Evolutionary conservation across 2,797 vertebrate genomes (phyloP).

Genomic region (Selene dorsalis): DNA sequence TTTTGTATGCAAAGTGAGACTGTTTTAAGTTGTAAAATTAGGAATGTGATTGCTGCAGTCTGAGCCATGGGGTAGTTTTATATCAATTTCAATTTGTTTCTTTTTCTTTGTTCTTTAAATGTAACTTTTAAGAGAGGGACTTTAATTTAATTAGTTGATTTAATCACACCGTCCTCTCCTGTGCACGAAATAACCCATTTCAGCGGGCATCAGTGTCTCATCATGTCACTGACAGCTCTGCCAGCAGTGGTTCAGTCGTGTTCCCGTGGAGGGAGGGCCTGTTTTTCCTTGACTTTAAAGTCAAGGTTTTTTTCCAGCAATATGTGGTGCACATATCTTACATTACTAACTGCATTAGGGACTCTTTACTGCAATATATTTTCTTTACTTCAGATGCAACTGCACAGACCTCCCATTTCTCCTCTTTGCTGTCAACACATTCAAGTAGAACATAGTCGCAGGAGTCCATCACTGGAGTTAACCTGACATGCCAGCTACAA

Average conservation of each 20-base stretch:
- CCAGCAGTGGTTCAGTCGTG: neutral
- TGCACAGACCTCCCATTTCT: neutral
- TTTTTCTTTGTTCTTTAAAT: slow-evolving; percentile 17
- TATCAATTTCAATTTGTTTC: slow-evolving; percentile 4
- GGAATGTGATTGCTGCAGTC: neutral
- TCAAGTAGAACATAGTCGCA: neutral
- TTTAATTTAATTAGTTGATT: slow-evolving; percentile 30
- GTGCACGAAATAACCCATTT: slow-evolving; percentile 16
- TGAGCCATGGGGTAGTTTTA: neutral
- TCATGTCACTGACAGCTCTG: neutral
- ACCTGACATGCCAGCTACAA: slow-evolving; percentile 7
- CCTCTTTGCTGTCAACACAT: slow-evolving; percentile 4
- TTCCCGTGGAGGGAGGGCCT: neutral
- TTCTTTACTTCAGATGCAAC: neutral
- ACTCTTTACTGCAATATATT: neutral
- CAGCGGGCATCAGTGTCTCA: neutral
- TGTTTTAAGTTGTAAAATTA: neutral
- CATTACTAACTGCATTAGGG: slow-evolving; percentile 3
- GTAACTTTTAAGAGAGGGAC: slow-evolving; percentile 24
- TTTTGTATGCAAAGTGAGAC: neutral
- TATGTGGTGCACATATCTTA: neutral
- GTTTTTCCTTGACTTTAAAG: neutral
- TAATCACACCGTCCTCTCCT: slow-evolving; percentile 28
- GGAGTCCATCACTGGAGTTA: neutral
- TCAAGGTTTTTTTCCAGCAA: neutral